phyloP scores from a whole-genome alignment of 2,888 invertebrate genomes.

The Tribolium freemani region DNA sequence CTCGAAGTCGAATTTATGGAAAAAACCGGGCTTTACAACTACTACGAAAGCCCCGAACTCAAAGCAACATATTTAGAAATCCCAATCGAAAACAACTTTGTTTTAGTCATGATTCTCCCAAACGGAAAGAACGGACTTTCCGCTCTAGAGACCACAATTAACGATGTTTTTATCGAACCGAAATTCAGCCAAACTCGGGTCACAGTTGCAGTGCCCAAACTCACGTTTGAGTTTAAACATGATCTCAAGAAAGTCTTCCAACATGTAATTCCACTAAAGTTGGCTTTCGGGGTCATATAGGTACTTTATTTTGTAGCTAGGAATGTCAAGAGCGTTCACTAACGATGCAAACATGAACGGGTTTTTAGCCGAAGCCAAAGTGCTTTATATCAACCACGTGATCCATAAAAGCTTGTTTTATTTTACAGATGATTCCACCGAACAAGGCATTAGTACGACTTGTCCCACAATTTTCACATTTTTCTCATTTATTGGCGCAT shows the following conservation, averaged over 20 bases:
- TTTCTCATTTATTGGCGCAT: neutral
- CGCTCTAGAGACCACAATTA: slow-evolving; percentile 30
- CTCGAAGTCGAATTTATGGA: slow-evolving; percentile 5
- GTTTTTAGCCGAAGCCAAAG: neutral
- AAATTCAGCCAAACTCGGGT: neutral
- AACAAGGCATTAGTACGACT: neutral
- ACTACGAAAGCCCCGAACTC: neutral
- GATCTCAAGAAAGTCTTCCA: neutral
- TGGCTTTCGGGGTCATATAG: neutral
- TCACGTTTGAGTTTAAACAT: neutral
- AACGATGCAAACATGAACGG: slow-evolving; percentile 2
- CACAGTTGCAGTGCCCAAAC: neutral
- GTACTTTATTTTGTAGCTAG: slow-evolving; percentile 2
- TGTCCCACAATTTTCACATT: neutral
- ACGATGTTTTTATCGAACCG: neutral
- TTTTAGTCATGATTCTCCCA: slow-evolving; percentile 36
- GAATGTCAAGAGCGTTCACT: slow-evolving; percentile 5
- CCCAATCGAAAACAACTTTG: neutral
- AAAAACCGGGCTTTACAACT: neutral
- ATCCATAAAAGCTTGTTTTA: neutral
- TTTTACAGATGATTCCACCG: neutral
- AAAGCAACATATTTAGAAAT: slow-evolving; percentile 8
- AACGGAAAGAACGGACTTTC: slow-evolving; percentile 45
- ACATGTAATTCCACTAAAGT: neutral
- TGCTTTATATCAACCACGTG: neutral